A percentile compares a stretch with the other conserved stretches of the same genome.
Conservation (phyloP, 2,797 vertebrate genomes). For the Silurus aristotelis region DNA sequence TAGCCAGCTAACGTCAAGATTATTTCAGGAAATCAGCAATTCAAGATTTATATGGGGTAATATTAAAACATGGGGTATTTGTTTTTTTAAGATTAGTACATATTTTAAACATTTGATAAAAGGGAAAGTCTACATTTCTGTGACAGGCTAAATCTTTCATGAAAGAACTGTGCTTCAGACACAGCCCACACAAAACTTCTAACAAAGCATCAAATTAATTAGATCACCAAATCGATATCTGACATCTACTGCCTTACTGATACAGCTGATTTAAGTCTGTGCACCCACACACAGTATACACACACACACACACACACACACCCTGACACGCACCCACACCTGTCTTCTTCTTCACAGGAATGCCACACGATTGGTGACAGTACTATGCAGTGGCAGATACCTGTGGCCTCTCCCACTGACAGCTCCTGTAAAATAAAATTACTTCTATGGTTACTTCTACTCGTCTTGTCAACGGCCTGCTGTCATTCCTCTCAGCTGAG, state of each 20-base stretch:
- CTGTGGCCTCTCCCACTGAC: slow-evolving; percentile 34
- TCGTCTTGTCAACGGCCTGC: slow-evolving; percentile 43
- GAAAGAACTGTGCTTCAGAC: neutral
- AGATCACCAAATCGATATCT: neutral
- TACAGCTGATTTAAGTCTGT: slow-evolving; percentile 4
- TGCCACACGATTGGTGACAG: slow-evolving; percentile 41
- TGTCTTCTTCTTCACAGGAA: slow-evolving; percentile 48
- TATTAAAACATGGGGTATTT: neutral
- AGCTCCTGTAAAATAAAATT: slow-evolving; percentile 44
- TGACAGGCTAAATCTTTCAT: neutral
- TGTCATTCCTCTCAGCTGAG: slow-evolving; percentile 33
- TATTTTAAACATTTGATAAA: neutral
- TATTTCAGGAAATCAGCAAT: neutral
- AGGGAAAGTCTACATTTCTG: neutral
- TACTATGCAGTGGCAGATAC: slow-evolving; percentile 14
- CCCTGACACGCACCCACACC: slow-evolving; percentile 41
- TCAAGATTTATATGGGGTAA: neutral
- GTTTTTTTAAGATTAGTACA: neutral
- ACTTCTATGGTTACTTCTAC: slow-evolving; percentile 26
- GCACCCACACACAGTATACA: slow-evolving; percentile 30
- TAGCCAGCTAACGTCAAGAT: neutral
- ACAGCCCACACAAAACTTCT: slow-evolving; percentile 3
- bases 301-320: slow-evolving; percentile 36
- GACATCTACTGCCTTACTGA: slow-evolving; percentile 3
- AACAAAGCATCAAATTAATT: slow-evolving; percentile 36